Base-by-base conservation (phyloP, 1,140 invertebrate genomes). In the Riptortus pedestris region DNA sequence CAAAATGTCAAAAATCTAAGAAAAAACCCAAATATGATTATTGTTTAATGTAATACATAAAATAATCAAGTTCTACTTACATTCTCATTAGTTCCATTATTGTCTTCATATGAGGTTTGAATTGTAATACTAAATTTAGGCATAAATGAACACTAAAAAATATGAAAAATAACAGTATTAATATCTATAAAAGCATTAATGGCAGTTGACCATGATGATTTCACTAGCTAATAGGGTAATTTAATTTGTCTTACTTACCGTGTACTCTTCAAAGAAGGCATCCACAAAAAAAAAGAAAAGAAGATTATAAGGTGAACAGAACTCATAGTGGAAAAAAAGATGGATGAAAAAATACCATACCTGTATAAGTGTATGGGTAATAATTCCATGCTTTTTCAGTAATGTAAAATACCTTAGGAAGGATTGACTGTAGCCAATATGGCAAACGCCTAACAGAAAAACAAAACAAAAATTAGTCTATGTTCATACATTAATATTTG, bases 381-480 rank as follows among this genome's bases (percentile, higher is more conserved):
- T 90, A 94, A 75, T 96, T 96, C 91, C 91, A 95, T 16, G 91
- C 89, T 72, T 93, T 94, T 76, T 95, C 92, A 66, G 87, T 93
- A 0, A 95, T 81, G 75, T 94, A 96, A 77, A 95, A 95, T 74
- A 95, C 85, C 75, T 85, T 85, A 65, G 92, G 92, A 72, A 90
- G 84, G 38, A 94, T 73, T 12, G 88, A 84, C 74, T 91, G 88
- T 65, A 94, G 80, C 90, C 91, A 96, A 72, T 87, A 86, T 18
- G 92, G 92, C 60, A 96, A 78, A 71, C 90, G 89, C 74, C 91
- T 93, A 74, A 43, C 83, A 80, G 71, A 65, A 65, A 64, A 70
- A 66, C 64, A 33, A n/a, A n/a, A n/a, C n/a, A n/a, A n/a, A 60
- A 51, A 9, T 51, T 20, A 24, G n/a, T 20, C 16, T 16, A 65